Evolutionary conservation across 2,888 invertebrate species (phyloP).

Genomic region (Biston stratarius): DNA sequence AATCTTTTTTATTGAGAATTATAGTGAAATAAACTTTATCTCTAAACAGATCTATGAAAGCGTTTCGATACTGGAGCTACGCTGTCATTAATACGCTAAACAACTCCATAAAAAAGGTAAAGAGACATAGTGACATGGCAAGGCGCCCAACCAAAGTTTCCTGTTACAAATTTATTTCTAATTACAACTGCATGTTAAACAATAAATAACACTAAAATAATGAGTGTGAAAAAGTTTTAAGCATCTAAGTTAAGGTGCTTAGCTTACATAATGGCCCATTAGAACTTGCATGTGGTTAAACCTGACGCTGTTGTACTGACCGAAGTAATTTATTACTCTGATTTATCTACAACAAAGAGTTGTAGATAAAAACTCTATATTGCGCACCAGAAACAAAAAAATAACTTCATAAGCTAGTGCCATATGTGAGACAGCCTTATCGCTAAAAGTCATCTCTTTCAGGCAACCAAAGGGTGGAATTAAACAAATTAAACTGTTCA

Average conservation of each 20-base stretch:
- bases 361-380: not conserved
- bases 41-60: constrained; percentile 37
- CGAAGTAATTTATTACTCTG: constrained; percentile 49
- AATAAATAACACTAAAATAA: constrained; percentile 66
- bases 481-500: too few relatives aligned
- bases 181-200: constrained; percentile 58
- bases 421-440: too few relatives aligned
- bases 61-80: constrained; percentile 31
- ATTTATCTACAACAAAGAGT: constrained; percentile 23
- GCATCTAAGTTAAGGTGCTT: constrained; percentile 53
- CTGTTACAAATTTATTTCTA: constrained; percentile 69
- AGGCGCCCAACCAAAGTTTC: constrained; percentile 54
- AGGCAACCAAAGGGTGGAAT: too few relatives aligned
- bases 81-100: constrained; percentile 41
- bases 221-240: constrained; percentile 66
- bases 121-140: constrained; percentile 32
- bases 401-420: too few relatives aligned
- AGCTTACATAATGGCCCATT: constrained; percentile 59
- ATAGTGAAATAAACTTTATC: constrained; percentile 39
- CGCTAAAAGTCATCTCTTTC: too few relatives aligned
- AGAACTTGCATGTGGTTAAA: constrained; percentile 53
- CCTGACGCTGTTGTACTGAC: constrained; percentile 40
- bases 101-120: constrained; percentile 57
- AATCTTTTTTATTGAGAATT: constrained; percentile 40
- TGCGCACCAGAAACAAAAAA: too few relatives aligned